Base-by-base conservation (phyloP, 2,113 vertebrate species). In the Myocastor coypus region DNA sequence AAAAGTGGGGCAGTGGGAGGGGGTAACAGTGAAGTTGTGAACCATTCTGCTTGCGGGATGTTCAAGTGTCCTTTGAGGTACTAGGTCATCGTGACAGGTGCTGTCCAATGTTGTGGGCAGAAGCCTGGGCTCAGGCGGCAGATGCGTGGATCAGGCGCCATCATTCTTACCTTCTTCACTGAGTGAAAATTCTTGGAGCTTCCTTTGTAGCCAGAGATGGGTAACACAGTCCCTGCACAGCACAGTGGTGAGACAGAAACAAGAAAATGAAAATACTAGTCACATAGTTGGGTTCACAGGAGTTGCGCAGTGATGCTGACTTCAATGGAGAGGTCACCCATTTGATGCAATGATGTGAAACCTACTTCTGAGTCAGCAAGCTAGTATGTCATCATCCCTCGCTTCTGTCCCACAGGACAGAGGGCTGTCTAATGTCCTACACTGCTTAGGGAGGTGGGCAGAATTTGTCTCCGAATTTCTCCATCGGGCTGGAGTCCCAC, bases 341-440 rank as follows among this genome's bases (percentile, higher is more conserved):
- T 80, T 68, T 7, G 85, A 82, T 42, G 82, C 68, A 73, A n/a
- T 81, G 96, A 91, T 13, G 26, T 32, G 83, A 95, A 80, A 69
- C 50, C 13, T 4, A 24, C 57, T 95, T 94, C 91, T 13, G 40
- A 87, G 57, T 13, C 40, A 40, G 83, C 73, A 46, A 66, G 92
- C 14, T 1, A 82, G 34, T 20, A 64, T 93, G 84, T 77, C 16
- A 40, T 37, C 81, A 34, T 69, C 68, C 37, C 63, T 80, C 0
- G 1, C 66, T 66, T 0, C 1, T 57, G 57, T 82, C 46, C 83
- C 84, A 30, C 37, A 75, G 90, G 73, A 80, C 30, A 3, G 37
- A 61, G 88, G 71, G 30, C 91, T 87, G 85, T 61, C 64, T 12
- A 71, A 63, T 4, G 20, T 87, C n/a, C 83, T 17, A 40, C 66